Conservation (phyloP, 2,113 vertebrate species). For the Hemichromis elongatus region DNA sequence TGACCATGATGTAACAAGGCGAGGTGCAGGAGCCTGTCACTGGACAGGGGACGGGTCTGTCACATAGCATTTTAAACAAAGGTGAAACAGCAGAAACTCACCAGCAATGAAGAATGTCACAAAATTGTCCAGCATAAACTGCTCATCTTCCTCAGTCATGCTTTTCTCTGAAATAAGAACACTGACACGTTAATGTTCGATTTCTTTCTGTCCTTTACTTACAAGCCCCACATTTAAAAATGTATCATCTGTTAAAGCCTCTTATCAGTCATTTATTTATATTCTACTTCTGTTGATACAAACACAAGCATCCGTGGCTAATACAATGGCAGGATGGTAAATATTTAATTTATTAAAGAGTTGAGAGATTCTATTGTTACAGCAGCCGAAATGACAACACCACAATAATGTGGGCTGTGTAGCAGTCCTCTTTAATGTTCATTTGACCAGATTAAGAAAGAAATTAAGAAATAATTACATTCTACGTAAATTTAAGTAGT, state of each 20-base stretch:
- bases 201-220: background rate
- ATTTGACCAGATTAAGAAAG: too few relatives aligned
- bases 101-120: too few relatives aligned
- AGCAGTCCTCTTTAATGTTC: too few relatives aligned
- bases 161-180: too few relatives aligned
- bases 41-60: background rate
- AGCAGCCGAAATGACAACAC: background rate
- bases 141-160: too few relatives aligned
- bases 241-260: too few relatives aligned
- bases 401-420: too few relatives aligned
- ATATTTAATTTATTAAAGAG: background rate
- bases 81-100: too few relatives aligned
- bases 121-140: too few relatives aligned
- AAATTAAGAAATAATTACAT: too few relatives aligned
- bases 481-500: background rate
- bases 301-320: background rate
- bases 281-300: background rate
- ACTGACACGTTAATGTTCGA: too few relatives aligned
- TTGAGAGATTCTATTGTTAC: background rate
- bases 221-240: background rate
- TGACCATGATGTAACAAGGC: accelerated
- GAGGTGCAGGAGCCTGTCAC: background rate
- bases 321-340: background rate
- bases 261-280: background rate
- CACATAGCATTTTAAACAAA: background rate